Base-by-base conservation (phyloP, 2,797 vertebrate genomes). In the Peromyscus eremicus region DNA sequence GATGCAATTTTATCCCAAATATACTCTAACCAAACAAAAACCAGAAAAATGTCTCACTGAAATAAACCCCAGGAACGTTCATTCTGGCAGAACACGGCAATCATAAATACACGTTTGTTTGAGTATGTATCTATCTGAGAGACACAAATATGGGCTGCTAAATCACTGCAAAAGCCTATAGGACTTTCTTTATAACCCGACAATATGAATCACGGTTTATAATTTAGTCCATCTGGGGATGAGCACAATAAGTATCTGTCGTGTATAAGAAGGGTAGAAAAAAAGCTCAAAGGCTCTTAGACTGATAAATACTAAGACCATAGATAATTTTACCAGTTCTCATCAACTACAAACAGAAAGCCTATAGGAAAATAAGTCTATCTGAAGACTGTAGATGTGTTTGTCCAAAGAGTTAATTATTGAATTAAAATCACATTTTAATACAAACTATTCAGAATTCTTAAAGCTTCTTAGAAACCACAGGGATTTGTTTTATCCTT, bases 271-370 rank as follows among this genome's bases (percentile, higher is more conserved):
- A 37, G 92, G 88, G 52, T 70, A 97, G 97, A 96, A 97, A 87
- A 95, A 62, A 96, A 97, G 89, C 95, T 97, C 97, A 98, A 95
- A 98, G 89, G 77, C 64, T 95, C 89, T 89, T 97, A 98, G 75
- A 91, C 40, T 95, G 43, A 94, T 96, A 96, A 98, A 98, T 96
- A 96, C n/a, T 95, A 98, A 94, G 96, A 98, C 91, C 97, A 98
- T 95, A 11, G 6, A 97, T 98, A 98, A 98, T 98, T 98, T 96
- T 95, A 98, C 86, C 97, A 94, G 96, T 95, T 98, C 79, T 97
- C 79, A 94, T 97, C 95, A 98, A 98, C 96, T 0, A 23, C 95
- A 97, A 98, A 98, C 88, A 98, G 83, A 97, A 98, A 98, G 82
- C 94, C 52, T 16, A 84, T 96, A 97, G 95, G 19, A 73, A 97